These are phyloP conservation scores for Sebastes vulpes DNA, from an alignment of 2,797 vertebrate species.

Conservation along the genomic window DNA sequence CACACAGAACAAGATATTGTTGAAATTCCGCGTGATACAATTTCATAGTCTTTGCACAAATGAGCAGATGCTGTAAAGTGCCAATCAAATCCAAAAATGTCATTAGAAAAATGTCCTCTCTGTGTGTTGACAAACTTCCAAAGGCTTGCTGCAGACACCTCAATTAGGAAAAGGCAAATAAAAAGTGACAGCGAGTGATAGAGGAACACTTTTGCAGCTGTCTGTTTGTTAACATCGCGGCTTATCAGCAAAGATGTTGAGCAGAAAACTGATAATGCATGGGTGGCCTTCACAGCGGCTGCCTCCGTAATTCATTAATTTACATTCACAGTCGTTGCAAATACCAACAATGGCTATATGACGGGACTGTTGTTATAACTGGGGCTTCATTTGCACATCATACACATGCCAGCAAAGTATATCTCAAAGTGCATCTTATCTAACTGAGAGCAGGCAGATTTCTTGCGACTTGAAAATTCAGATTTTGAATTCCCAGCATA, in stretches of 20 bases:
- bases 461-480: slow-evolving; percentile 47
- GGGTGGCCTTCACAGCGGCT: slow-evolving; percentile 16
- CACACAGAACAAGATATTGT: not conserved
- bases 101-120: not conserved
- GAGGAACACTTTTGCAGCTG: not conserved
- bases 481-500: slow-evolving; percentile 59
- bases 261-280: slow-evolving; percentile 40
- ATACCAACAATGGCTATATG: slow-evolving; percentile 45
- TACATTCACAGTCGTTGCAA: slow-evolving; percentile 31
- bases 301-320: slow-evolving; percentile 36
- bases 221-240: slow-evolving; percentile 22
- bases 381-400: slow-evolving; percentile 60
- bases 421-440: slow-evolving; percentile 66
- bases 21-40: not conserved
- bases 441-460: slow-evolving; percentile 51
- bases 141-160: slow-evolving; percentile 7
- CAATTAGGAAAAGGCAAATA: slow-evolving; percentile 24
- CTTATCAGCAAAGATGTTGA: slow-evolving; percentile 36
- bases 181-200: slow-evolving; percentile 38
- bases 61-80: not conserved
- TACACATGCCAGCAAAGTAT: slow-evolving; percentile 45
- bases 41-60: not conserved
- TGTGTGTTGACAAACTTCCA: slow-evolving; percentile 18
- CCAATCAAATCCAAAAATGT: slow-evolving; percentile 4
- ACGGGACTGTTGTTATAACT: slow-evolving; percentile 20